A percentile compares a stretch with the other conserved stretches of the same genome.
Evolutionary conservation across 1,140 invertebrate genomes (phyloP).

Genomic region (Melitaea cinxia): DNA sequence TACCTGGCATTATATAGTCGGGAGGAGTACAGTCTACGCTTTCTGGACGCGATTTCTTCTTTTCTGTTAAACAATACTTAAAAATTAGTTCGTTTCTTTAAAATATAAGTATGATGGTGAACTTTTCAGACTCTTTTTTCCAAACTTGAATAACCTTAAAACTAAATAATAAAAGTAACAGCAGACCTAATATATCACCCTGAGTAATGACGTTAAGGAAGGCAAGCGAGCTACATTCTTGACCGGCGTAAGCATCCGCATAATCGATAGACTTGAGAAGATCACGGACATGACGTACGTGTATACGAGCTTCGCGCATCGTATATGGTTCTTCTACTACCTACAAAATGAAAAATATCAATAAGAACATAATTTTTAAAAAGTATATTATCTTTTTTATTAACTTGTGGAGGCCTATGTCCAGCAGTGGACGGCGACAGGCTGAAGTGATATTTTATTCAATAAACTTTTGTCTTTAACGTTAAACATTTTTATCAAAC

Average conservation of each 20-base stretch:
- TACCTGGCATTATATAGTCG: constrained; percentile 96
- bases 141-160: too few species aligned
- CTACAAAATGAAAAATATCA: constrained; percentile 46
- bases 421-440: too few species aligned
- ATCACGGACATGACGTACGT: constrained; percentile 98
- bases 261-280: constrained; percentile 96
- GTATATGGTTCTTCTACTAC: constrained; percentile 98
- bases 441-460: too few species aligned
- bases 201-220: constrained; percentile 97
- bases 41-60: constrained; percentile 92
- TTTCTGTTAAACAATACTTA: constrained; percentile 83
- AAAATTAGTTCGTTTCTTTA: too few species aligned
- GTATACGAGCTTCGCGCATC: constrained; percentile 97
- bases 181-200: constrained; percentile 88
- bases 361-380: background rate
- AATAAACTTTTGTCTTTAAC: too few species aligned
- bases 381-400: too few species aligned
- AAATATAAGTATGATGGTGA: too few species aligned
- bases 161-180: background rate
- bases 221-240: constrained; percentile 97
- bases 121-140: too few species aligned
- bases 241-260: constrained; percentile 96
- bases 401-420: too few species aligned
- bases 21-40: constrained; percentile 98
- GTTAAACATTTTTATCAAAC: too few species aligned